Evolutionary conservation across 2,113 vertebrate genomes (phyloP), one percentile per base, ranked within the genome.

Genomic region (Blennius ocellaris): DNA sequence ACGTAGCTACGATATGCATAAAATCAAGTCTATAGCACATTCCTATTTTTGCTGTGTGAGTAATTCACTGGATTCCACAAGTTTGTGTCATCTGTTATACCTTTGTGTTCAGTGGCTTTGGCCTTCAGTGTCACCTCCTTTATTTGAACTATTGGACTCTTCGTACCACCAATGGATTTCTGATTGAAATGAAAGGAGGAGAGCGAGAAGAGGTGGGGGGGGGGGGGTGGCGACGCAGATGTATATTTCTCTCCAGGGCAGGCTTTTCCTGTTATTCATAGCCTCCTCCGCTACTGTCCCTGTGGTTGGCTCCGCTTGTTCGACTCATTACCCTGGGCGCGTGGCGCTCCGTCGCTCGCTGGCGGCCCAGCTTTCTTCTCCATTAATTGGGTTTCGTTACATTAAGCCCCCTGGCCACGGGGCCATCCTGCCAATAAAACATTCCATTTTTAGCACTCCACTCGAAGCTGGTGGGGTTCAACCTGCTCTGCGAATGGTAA

Each of bases 311-410:
- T 82, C 71, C 16, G 62, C 79, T 85, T 89, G 85, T 82, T 88
- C 70, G 73, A 89, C 88, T 93, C 92, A 88, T 94, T 94, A 94
- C 93, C 87, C 89, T 54, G 68, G 86, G 92, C 93, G 55, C 83
- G 87, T 89, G 91, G 86, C 76, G 60, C 82, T 88, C 78, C 86
- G 86, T 80, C 82, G 69, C 82, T 89, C 21, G 86, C 92, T 87
- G 84, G 74, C 68, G 89, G 92, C 89, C 73, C 15, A 61, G 89
- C 90, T 93, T 93, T 93, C 91, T 93, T 92, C 89, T 92, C 73
- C 73, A 89, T 94, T 95, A 94, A 95, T 95, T 95, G 93, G 93
- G 92, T 93, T 93, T 92, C 77, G 90, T 94, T 93, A 92, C 92
- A 91, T 92, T 92, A 90, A 91, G 85, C 90, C 89, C 87, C 86